Evolutionary conservation across 2,113 vertebrate species (phyloP), one percentile per base, ranked within the genome.

Genomic region (Alces alces): DNA sequence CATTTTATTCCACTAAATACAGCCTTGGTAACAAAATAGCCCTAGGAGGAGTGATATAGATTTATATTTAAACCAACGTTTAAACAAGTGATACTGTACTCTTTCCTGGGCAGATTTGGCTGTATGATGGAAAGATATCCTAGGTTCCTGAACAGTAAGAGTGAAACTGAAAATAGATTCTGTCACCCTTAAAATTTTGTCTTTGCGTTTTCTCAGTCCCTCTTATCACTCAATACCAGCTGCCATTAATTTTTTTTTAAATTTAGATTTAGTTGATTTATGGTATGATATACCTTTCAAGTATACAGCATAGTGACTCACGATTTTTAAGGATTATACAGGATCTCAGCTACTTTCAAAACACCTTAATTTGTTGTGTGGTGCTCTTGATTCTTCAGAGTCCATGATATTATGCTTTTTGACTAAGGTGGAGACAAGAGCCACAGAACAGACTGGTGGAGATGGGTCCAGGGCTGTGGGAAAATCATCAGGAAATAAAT

Each of bases 1-100:
- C 17, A 55, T 93, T 95, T 52, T 61, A 94, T 82, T 84, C 27
- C 6, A 80, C 7, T 94, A 93, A 95, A 55, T 90, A 57, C 58
- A 89, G 33, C 4, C 9, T 91, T 91, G 3, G 25, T 23, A 60
- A 86, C 27, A 85, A 94, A 96, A 55, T 89, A 83, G 79, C 11
- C 30, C 30, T 50, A 73, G 19, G 6, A 76, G 7, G 55, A 92
- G 23, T 97, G 64, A 83, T 33, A 79, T 10, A 80, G 92, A 82
- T 73, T 80, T 73, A 94, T 79, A 76, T 57, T 83, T 70, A 93
- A 21, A 66, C 25, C 36, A 82, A 89, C 16, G 5, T 50, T 83
- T 95, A 87, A 93, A n/a, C 45, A 43, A 58, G n/a, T 47, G 43
- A 45, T 30, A 70, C 6, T 83, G 23, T 15, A 60, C 66, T 92